Conservation (phyloP, 2,888 invertebrate genomes). For the Oegoconia quadripuncta region DNA sequence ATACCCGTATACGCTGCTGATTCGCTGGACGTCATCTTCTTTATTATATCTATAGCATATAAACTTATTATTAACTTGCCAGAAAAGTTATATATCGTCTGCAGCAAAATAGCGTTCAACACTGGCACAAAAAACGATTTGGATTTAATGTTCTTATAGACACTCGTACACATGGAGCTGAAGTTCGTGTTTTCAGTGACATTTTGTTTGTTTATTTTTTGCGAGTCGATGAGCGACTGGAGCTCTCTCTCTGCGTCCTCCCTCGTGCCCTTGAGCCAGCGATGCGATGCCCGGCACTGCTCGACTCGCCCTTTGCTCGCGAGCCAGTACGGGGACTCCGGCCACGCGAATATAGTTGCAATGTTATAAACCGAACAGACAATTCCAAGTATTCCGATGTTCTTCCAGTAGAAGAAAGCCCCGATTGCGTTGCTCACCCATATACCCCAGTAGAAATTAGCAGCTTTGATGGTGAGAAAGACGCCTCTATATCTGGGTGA, state of each 20-base stretch:
- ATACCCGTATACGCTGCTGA: conserved; percentile 22
- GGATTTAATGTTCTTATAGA: not conserved
- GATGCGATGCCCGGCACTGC: conserved; percentile 6
- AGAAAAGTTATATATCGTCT: conserved; percentile 13
- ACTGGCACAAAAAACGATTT: conserved; percentile 3
- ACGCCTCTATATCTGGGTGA: conserved; percentile 21
- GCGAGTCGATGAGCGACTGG: not conserved
- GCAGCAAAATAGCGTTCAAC: conserved; percentile 2
- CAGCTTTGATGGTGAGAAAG: conserved; percentile 21
- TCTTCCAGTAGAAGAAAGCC: conserved; percentile 22
- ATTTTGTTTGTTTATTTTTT: not conserved
- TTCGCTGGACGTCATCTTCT: conserved; percentile 19
- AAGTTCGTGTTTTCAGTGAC: no score
- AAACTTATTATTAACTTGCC: conserved; percentile 21
- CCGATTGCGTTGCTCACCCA: conserved; percentile 22
- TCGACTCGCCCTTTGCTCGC: conserved; percentile 19
- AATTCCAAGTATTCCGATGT: conserved; percentile 15
- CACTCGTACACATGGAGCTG: no score
- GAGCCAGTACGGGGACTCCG: conserved; percentile 24
- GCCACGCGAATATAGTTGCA: conserved; percentile 17
- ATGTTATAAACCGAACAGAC: conserved; percentile 6
- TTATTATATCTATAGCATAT: conserved; percentile 24
- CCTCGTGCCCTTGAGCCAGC: not conserved
- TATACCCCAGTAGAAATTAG: conserved; percentile 19
- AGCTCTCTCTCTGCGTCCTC: conserved; percentile 20